Base-by-base conservation (phyloP, 1,140 invertebrate genomes). In the Diabrotica virgifera region DNA sequence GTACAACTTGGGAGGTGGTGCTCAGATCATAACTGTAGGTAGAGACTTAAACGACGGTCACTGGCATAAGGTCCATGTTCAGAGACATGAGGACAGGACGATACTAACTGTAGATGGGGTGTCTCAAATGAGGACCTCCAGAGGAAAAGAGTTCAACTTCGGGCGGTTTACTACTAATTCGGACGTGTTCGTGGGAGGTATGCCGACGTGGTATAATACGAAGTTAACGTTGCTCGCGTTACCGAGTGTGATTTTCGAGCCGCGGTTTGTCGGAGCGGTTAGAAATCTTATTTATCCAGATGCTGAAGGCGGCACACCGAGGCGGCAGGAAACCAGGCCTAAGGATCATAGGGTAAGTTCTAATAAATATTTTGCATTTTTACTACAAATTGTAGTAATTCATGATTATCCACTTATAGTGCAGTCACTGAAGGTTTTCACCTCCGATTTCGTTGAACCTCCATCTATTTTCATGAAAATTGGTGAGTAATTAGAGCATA, bases 171-270 rank as follows among this genome's bases (percentile, higher is more conserved):
- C 84, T 1, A 89, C 88, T 52, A 96, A 96, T 79, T 95, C 92
- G 5, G 92, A 93, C 78, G 91, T 96, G 35, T 97, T 94, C 79
- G 85, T 97, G 54, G 95, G 95, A 6, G 95, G 94, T 7, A 89
- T 97, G 84, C 95, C 95, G 12, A 85, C 86, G 62, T 93, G 89
- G 88, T 96, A 94, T 77, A 91, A 91, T 75, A 89, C 87, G 70
- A 94, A 93, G 79, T 80, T 95, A 66, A 89, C 90, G 0, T 81
- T 91, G 53, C 80, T 96, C 51, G 91, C 93, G 0, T 75, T 95
- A 52, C 93, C 93, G 1, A 93, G 91, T 70, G 94, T 94, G 56
- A 93, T 94, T 62, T 95, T 95, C 75, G 94, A 97, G 80, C 94
- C 94, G 0, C 84, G 92, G 63, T 95, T 95, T 79, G 86, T 89